Conservation (phyloP, 1,140 invertebrate genomes). For the Cecropterus lyciades region DNA sequence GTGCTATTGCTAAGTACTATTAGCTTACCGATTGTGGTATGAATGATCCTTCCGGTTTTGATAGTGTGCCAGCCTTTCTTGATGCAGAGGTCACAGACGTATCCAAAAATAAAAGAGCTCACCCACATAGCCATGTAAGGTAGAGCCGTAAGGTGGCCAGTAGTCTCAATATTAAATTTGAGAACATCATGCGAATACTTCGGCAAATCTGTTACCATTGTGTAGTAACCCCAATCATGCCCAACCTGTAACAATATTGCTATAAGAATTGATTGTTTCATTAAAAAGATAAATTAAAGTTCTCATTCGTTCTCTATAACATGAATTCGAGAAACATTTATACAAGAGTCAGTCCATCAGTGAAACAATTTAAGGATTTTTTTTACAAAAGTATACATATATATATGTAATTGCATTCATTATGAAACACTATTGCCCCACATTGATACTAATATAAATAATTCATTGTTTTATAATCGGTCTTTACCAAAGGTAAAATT, state of each 20-base stretch:
- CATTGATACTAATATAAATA: too few species aligned
- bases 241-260: slow-evolving; percentile 80
- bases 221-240: slow-evolving; percentile 98
- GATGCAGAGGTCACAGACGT: slow-evolving; percentile 88
- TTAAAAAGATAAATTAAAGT: too few species aligned
- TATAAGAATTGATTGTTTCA: too few species aligned
- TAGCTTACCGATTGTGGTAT: slow-evolving; percentile 87
- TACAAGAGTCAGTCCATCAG: too few species aligned
- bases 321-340: too few species aligned
- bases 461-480: too few species aligned
- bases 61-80: slow-evolving; percentile 85
- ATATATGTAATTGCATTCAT: too few species aligned
- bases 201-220: slow-evolving; percentile 95
- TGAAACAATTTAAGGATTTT: too few species aligned
- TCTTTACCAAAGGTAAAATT: too few species aligned
- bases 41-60: slow-evolving; percentile 88
- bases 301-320: too few species aligned
- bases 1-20: not conserved
- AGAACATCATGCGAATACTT: slow-evolving; percentile 95
- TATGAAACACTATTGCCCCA: too few species aligned
- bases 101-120: slow-evolving; percentile 86
- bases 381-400: too few species aligned
- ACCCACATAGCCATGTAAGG: slow-evolving; percentile 91
- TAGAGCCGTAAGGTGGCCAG: slow-evolving; percentile 88
- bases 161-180: slow-evolving; percentile 90